Conservation (phyloP, 2,888 invertebrate genomes). For the Philereme transversata region DNA sequence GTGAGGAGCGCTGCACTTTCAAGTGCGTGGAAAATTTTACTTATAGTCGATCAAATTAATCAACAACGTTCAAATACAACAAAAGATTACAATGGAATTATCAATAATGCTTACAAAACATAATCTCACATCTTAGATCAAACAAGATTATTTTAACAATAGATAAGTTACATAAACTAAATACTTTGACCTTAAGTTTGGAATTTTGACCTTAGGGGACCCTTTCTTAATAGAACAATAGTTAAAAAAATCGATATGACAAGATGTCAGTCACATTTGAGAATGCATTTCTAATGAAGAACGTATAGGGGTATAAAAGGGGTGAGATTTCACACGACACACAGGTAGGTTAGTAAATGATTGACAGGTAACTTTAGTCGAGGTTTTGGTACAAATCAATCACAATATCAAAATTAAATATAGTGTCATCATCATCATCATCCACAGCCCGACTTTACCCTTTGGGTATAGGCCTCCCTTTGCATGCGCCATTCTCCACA, state of each 20-base stretch:
- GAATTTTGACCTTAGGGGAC: slow-evolving; percentile 58
- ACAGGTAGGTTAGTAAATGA: slow-evolving; percentile 28
- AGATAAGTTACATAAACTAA: slow-evolving; percentile 51
- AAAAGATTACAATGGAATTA: slow-evolving; percentile 50
- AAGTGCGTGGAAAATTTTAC: too few species aligned
- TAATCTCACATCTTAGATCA: slow-evolving; percentile 46
- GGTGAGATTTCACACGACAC: slow-evolving; percentile 45
- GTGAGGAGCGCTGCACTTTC: too few species aligned
- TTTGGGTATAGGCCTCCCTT: too few species aligned
- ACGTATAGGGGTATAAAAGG: slow-evolving; percentile 44
- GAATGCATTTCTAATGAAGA: slow-evolving; percentile 64
- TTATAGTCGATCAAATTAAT: slow-evolving; percentile 3
- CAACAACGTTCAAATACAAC: slow-evolving; percentile 36
- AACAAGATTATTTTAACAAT: slow-evolving; percentile 50
- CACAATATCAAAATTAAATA: too few species aligned
- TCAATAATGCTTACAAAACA: slow-evolving; percentile 52
- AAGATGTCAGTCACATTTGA: slow-evolving; percentile 57
- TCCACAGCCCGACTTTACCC: too few species aligned
- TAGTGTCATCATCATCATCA: too few species aligned
- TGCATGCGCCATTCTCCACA: too few species aligned
- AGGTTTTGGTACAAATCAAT: not conserved
- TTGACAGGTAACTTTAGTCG: slow-evolving; percentile 26
- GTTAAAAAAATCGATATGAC: slow-evolving; percentile 46
- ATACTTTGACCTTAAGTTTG: slow-evolving; percentile 51
- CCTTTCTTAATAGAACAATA: slow-evolving; percentile 58